Percentiles rank a stretch among this genome's conserved stretches.
These are phyloP conservation scores for Pelecanoides urinatrix DNA, from an alignment of 2,113 vertebrate genomes.

Conservation along the genomic window DNA sequence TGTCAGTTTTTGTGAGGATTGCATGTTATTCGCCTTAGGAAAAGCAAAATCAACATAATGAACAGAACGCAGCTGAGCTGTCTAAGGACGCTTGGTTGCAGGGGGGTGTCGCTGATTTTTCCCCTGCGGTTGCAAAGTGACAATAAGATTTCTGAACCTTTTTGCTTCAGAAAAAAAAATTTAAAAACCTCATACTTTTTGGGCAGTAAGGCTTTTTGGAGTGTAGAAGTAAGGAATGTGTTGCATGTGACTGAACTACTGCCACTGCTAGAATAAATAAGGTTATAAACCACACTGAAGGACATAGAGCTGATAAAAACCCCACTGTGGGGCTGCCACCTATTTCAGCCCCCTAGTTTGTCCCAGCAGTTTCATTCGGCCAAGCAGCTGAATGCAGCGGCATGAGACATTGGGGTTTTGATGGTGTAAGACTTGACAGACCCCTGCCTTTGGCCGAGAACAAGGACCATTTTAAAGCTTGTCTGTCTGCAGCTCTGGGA, in stretches of 20 bases:
- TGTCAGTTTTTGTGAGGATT: not conserved
- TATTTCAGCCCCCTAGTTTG: not conserved
- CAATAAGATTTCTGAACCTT: not conserved
- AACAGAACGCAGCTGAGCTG: constrained; percentile 28
- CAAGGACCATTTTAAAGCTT: not conserved
- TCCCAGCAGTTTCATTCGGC: not conserved
- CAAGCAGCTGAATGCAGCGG: not conserved
- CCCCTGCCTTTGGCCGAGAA: not conserved
- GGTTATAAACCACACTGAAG: not conserved
- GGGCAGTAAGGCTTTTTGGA: not conserved
- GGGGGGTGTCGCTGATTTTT: not conserved
- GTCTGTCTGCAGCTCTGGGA: not conserved
- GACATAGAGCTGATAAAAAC: not conserved
- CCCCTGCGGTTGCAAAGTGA: not conserved
- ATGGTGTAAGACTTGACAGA: not conserved
- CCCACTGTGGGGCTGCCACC: not conserved
- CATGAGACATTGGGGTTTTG: not conserved
- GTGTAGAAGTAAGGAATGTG: not conserved
- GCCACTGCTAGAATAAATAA: not conserved
- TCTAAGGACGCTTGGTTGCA: not conserved
- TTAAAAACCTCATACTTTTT: not conserved
- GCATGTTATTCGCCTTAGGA: not conserved
- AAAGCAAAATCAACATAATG: constrained; percentile 41
- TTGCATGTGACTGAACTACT: not conserved
- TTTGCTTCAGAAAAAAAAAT: not conserved